These are phyloP conservation scores for Drosophila subquinaria DNA, from an alignment of 2,888 invertebrate genomes.

Conservation along the genomic window DNA sequence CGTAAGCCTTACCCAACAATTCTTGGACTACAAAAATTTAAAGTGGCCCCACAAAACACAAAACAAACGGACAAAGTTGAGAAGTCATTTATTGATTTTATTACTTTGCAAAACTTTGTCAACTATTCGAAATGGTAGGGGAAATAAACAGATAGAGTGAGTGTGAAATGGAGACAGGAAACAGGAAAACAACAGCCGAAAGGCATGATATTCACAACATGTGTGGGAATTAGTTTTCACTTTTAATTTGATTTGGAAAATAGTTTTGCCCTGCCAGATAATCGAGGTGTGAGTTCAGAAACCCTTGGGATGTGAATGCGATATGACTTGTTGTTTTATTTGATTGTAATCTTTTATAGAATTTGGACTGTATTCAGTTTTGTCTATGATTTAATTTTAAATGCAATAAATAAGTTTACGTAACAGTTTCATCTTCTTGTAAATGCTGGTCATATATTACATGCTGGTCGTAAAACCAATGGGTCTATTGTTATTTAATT, in stretches of 20 bases:
- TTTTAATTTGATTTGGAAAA: constrained; percentile 73
- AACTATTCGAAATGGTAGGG: constrained; percentile 40
- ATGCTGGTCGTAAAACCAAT: constrained; percentile 26
- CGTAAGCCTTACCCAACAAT: constrained; percentile 36
- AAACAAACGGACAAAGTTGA: constrained; percentile 50
- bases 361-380: not conserved
- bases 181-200: constrained; percentile 13
- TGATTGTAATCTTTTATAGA: not conserved
- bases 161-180: constrained; percentile 18
- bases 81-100: constrained; percentile 79
- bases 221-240: constrained; percentile 61
- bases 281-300: not conserved
- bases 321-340: constrained; percentile 37
- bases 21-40: constrained; percentile 21
- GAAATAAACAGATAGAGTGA: not conserved
- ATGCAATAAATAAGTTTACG: not conserved
- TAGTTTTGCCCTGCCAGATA: constrained; percentile 46
- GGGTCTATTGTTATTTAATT: constrained; percentile 42
- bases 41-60: constrained; percentile 31
- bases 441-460: constrained; percentile 53
- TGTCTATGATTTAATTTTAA: not conserved
- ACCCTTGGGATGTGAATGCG: constrained; percentile 21
- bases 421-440: not conserved
- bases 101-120: constrained; percentile 60
- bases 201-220: constrained; percentile 52